Evolutionary conservation across 2,888 invertebrate genomes (phyloP).

Genomic region (Anodontia alba): DNA sequence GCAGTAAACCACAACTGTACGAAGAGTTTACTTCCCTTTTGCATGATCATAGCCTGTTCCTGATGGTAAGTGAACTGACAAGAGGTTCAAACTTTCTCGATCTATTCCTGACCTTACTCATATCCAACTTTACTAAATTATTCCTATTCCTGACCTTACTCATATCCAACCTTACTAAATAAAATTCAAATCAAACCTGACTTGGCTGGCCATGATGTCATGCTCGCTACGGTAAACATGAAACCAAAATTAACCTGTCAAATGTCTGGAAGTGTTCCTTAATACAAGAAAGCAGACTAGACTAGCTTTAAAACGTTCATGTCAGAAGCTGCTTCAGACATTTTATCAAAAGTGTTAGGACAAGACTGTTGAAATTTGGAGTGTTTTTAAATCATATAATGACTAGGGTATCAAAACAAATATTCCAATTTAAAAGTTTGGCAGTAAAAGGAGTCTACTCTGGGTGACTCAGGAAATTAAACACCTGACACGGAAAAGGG

Average conservation of each 20-base stretch:
- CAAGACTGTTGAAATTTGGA: not conserved
- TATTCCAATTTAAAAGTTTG: not conserved
- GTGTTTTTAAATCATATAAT: not conserved
- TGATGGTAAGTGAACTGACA: constrained; percentile 29
- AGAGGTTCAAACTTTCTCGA: constrained; percentile 10
- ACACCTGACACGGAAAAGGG: constrained; percentile 22
- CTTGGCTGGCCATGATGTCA: constrained; percentile 17
- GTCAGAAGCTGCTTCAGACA: not conserved
- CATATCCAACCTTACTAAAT: constrained; percentile 18
- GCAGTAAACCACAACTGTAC: not conserved
- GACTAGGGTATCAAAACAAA: not conserved
- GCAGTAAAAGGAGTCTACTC: not conserved
- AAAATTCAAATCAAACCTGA: not conserved
- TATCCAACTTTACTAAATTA: too few species aligned
- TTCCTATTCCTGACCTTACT: too few species aligned
- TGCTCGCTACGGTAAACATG: not conserved
- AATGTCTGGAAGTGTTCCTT: too few species aligned
- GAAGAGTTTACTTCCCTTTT: not conserved
- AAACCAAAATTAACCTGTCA: not conserved
- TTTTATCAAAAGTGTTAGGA: not conserved
- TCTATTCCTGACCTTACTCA: constrained; percentile 16
- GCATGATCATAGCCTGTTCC: constrained; percentile 21
- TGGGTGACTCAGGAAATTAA: constrained; percentile 15
- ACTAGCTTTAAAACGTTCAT: constrained; percentile 3
- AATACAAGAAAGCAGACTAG: constrained; percentile 17